Evolutionary conservation across 2,113 vertebrate genomes (phyloP).

Genomic region (Pogonocichla stellata): DNA sequence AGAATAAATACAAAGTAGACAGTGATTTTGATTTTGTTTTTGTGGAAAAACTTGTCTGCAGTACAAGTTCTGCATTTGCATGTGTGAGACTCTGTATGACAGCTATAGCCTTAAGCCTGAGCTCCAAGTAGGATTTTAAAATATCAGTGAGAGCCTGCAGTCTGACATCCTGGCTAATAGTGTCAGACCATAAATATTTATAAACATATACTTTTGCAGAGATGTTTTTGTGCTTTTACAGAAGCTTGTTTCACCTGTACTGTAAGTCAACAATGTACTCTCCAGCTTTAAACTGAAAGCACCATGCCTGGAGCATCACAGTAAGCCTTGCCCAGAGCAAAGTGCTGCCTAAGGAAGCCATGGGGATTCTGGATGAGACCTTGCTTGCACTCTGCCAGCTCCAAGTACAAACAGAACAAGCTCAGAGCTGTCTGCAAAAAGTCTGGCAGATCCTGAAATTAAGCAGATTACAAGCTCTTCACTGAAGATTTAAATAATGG

Average conservation of each 20-base stretch:
- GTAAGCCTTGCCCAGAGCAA: neutral
- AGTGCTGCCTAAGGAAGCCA: neutral
- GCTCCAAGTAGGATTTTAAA: neutral
- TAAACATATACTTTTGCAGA: neutral
- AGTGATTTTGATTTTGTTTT: neutral
- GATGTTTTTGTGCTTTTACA: neutral
- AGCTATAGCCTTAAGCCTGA: neutral
- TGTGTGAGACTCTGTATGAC: neutral
- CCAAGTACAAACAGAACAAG: neutral
- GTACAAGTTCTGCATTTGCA: neutral
- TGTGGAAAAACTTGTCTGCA: neutral
- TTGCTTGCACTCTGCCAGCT: neutral
- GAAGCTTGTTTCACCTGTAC: neutral
- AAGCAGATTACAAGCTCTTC: neutral
- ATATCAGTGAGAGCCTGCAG: neutral
- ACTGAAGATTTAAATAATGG: neutral
- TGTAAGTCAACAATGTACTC: neutral
- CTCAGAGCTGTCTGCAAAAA: neutral
- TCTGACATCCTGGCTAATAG: neutral
- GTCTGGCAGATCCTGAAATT: neutral
- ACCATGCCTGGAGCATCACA: neutral
- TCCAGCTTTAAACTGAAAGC: neutral
- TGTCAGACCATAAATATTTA: neutral
- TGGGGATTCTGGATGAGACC: neutral
- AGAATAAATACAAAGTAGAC: neutral